Conservation (phyloP, 1,140 invertebrate genomes). For the Trissolcus basalis region DNA sequence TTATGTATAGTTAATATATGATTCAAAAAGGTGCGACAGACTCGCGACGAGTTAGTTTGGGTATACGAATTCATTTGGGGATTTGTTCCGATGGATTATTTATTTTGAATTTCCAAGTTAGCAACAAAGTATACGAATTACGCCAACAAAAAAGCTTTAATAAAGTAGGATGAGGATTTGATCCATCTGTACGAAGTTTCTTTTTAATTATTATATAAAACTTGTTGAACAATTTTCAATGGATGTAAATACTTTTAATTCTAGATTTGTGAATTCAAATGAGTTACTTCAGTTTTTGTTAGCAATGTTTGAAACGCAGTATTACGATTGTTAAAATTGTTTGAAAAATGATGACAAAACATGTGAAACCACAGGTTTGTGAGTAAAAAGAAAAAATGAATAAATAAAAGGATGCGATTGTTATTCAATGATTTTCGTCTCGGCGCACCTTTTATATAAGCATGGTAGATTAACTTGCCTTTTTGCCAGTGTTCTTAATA, state of each 20-base stretch:
- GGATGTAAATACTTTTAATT: constrained; percentile 8
- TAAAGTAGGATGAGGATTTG: too few relatives aligned
- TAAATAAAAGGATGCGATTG: constrained; percentile 17
- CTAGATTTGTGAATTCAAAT: background rate
- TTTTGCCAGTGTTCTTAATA: constrained; percentile 61
- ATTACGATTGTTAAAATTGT: too few relatives aligned
- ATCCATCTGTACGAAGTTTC: too few relatives aligned
- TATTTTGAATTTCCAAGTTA: constrained; percentile 36
- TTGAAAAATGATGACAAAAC: too few relatives aligned
- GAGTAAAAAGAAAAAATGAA: too few relatives aligned
- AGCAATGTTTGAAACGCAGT: too few relatives aligned
- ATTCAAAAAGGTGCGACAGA: constrained; percentile 54
- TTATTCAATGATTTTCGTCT: constrained; percentile 48
- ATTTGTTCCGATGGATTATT: constrained; percentile 9
- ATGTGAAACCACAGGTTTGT: too few relatives aligned
- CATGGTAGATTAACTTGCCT: constrained; percentile 61
- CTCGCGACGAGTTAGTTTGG: too few relatives aligned
- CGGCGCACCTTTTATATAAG: constrained; percentile 65
- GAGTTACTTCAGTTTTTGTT: too few relatives aligned
- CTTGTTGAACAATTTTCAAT: constrained; percentile 20
- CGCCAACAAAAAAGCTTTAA: background rate
- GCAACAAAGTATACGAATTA: background rate
- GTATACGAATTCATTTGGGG: constrained; percentile 8
- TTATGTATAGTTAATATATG: constrained; percentile 43
- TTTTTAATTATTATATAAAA: too few relatives aligned